Evolutionary conservation across 2,888 invertebrate genomes (phyloP), one percentile per base, ranked within the genome.

Genomic region (Chymomyza caudatula): DNA sequence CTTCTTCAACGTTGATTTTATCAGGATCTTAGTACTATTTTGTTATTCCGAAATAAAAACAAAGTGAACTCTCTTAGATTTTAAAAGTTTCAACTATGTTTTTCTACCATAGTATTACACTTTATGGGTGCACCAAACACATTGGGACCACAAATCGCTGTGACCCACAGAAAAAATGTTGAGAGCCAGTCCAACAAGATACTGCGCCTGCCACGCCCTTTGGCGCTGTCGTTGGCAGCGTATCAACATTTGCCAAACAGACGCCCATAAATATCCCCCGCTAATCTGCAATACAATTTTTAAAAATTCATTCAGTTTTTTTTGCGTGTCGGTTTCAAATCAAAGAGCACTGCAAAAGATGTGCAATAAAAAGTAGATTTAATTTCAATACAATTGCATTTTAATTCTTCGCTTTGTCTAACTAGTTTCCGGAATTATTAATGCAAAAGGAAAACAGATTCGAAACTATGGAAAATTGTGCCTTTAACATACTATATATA

Each of bases 171-270:
- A 29, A 37, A 37, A 37, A 37, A 37, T 4, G 29, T 37, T 37
- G 29, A n/a, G n/a, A n/a, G n/a, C n/a, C 4, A 37, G 29, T 11
- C 29, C 29, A 37, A 2, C 29, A 11, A 37, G 29, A 37, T 37
- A 37, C 29, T 37, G 29, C 29, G 11, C 11, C 11, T 3, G 29
- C 11, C 29, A 37, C 29, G 29, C 29, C 29, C 11, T 25, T 37
- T 37, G 29, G 29, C 29, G 29, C 29, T 37, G 20, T 13, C 57
- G 60, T 67, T 71, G 71, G 76, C 76, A 78, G 22, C 70, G 69
- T 63, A 73, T 75, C 78, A 82, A 74, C 49, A 69, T 73, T 79
- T 69, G 58, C 20, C 60, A 65, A 53, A 49, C 60, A 60, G 57
- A 54, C 29, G 25, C 63, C 66, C 63, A 65, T 63, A 74, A 76